Conservation (phyloP, 2,113 vertebrate species). For the Monopterus albus region DNA sequence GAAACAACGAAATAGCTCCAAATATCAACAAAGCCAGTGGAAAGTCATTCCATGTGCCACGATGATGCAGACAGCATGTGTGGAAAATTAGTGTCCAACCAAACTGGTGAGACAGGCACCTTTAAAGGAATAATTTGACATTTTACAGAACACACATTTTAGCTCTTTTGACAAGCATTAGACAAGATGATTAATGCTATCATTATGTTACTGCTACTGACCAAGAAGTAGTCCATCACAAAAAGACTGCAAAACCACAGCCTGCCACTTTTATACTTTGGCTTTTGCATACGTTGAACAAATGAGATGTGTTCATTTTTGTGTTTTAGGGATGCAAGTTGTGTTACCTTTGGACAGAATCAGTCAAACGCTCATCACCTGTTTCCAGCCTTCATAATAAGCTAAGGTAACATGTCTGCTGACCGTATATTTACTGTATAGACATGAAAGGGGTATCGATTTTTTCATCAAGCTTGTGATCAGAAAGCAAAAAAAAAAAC, state of each 20-base stretch:
- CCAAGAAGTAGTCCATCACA: too few species aligned
- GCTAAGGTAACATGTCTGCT: too few species aligned
- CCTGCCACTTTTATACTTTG: neutral
- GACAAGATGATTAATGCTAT: too few species aligned
- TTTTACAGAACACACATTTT: too few species aligned
- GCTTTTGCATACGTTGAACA: too few species aligned
- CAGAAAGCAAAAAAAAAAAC: neutral
- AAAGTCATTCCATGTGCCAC: neutral
- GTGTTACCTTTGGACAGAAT: neutral
- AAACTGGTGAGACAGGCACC: neutral
- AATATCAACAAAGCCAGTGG: neutral
- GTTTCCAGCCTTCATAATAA: neutral
- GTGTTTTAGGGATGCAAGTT: too few species aligned
- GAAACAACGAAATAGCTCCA: neutral
- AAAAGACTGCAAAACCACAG: neutral
- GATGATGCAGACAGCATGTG: too few species aligned
- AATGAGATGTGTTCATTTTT: too few species aligned
- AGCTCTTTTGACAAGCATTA: too few species aligned
- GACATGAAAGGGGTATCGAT: neutral
- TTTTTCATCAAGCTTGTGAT: neutral
- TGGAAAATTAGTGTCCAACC: neutral
- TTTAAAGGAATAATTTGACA: neutral
- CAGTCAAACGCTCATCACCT: neutral
- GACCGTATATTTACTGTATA: too few species aligned
- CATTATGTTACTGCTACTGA: too few species aligned